Conservation (phyloP, 2,797 vertebrate genomes). For the Paramormyrops hopkinsi region DNA sequence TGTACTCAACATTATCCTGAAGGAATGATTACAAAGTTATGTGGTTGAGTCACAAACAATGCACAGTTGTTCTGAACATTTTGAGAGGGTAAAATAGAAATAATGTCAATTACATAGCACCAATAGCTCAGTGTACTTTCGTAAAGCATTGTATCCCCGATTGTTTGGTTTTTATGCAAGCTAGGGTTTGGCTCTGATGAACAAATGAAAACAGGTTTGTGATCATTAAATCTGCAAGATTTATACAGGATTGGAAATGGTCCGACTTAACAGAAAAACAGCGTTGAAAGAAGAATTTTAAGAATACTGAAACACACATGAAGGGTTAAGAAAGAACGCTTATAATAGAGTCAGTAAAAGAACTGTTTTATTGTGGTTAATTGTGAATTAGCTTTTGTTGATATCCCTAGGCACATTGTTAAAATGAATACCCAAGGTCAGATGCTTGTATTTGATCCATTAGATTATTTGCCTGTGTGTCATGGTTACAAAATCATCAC, state of each 20-base stretch:
- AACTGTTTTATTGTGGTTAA: background rate
- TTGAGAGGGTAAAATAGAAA: background rate
- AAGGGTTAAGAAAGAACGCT: background rate
- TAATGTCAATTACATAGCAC: background rate
- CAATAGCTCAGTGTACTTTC: background rate
- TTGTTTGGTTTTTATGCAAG: background rate
- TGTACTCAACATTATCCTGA: background rate
- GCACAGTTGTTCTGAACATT: background rate
- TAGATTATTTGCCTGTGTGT: background rate
- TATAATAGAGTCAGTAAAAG: background rate
- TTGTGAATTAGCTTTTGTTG: constrained; percentile 3
- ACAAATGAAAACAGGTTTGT: background rate
- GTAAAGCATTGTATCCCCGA: background rate
- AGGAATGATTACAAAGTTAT: background rate
- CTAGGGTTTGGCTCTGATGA: background rate
- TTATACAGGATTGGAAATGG: background rate
- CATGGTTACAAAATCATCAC: background rate
- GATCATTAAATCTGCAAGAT: background rate
- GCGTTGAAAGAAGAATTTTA: background rate
- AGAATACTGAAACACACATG: background rate
- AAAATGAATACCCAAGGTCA: background rate
- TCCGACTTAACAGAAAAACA: background rate
- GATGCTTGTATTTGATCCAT: constrained; percentile 1
- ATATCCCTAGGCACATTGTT: background rate
- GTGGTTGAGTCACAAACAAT: background rate